Conservation (phyloP, 2,113 vertebrate species). For the Erinaceus europaeus region DNA sequence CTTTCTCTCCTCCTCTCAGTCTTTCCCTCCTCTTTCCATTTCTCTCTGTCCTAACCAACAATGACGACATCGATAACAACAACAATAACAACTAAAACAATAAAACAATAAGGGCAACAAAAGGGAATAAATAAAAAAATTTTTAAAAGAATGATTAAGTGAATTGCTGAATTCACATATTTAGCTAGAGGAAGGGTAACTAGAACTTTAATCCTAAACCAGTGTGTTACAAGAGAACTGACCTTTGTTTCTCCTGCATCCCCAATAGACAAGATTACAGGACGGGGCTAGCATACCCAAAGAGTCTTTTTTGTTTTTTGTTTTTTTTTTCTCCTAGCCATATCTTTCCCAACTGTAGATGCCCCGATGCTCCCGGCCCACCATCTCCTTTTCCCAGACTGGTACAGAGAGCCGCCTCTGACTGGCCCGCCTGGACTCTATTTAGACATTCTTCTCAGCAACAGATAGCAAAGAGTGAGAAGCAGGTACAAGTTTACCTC, state of each 20-base stretch:
- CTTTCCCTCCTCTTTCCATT: too few relatives aligned
- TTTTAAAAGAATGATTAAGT: not conserved
- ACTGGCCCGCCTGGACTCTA: not conserved
- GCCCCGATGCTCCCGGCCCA: not conserved
- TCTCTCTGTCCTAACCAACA: too few relatives aligned
- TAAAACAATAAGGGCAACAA: too few relatives aligned
- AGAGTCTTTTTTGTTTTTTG: not conserved
- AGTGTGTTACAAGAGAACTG: not conserved
- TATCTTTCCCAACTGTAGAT: not conserved
- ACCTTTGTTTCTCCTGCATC: not conserved
- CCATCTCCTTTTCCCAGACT: not conserved
- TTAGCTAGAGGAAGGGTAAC: not conserved
- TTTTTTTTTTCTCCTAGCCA: not conserved
- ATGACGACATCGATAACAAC: too few relatives aligned
- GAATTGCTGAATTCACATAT: not conserved
- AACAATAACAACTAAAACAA: too few relatives aligned
- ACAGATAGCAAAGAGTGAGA: not conserved
- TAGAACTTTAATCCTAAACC: not conserved
- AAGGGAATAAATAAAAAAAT: too few relatives aligned
- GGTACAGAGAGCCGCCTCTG: not conserved
- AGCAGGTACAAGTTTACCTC: constrained; percentile 45
- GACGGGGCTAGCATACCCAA: not conserved
- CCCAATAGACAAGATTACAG: not conserved
- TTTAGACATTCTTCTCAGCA: constrained; percentile 51
- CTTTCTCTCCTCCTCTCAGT: too few relatives aligned